Conservation (phyloP, 2,888 invertebrate genomes). For the Tuta absoluta region DNA sequence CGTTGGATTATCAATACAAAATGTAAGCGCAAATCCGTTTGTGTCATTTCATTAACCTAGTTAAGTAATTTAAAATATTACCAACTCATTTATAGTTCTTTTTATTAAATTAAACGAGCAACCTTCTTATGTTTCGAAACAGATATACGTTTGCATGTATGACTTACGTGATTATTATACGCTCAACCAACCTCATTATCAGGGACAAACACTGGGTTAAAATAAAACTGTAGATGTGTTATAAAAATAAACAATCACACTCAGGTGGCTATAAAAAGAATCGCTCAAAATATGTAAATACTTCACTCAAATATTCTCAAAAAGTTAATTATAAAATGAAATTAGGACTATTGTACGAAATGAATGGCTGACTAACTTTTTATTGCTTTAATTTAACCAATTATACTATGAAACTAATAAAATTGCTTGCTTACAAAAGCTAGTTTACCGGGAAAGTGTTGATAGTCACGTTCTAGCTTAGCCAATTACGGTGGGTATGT, state of each 20-base stretch:
- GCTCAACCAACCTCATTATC: conserved; percentile 52
- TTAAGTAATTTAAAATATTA: background rate
- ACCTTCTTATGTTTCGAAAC: conserved; percentile 47
- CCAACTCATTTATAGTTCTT: background rate
- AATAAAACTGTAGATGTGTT: conserved; percentile 28
- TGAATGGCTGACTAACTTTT: too few species aligned
- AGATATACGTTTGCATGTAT: conserved; percentile 41
- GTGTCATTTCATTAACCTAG: background rate
- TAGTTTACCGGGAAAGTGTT: background rate
- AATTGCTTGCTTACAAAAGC: too few species aligned
- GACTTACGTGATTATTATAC: conserved; percentile 44
- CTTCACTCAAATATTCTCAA: too few species aligned
- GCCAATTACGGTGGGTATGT: background rate
- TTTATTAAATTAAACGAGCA: conserved; percentile 24
- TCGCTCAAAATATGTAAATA: too few species aligned
- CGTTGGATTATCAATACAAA: too few species aligned
- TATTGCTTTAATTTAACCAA: too few species aligned
- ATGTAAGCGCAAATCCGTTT: too few species aligned
- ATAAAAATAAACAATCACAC: background rate
- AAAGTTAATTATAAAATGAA: too few species aligned
- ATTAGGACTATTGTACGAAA: too few species aligned
- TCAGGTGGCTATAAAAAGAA: too few species aligned
- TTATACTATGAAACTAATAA: too few species aligned
- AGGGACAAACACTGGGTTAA: conserved; percentile 38
- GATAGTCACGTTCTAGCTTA: background rate